These are phyloP conservation scores for Pseudomyrmex concolor DNA, from an alignment of 1,140 invertebrate genomes.

Conservation along the genomic window DNA sequence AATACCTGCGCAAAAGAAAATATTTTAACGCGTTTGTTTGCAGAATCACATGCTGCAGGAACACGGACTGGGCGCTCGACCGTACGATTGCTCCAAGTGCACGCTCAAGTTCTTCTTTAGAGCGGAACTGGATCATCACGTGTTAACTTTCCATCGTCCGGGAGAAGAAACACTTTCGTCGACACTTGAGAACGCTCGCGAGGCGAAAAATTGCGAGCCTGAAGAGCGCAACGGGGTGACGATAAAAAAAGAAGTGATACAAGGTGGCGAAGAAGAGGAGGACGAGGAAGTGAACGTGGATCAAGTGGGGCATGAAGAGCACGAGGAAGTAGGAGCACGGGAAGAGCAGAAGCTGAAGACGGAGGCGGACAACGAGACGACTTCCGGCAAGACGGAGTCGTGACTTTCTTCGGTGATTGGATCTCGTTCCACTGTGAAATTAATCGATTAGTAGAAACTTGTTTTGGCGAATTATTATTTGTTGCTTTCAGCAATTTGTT, in stretches of 20 bases:
- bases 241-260: constrained; percentile 73
- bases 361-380: constrained; percentile 40
- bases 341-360: constrained; percentile 54
- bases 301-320: constrained; percentile 55
- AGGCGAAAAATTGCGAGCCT: constrained; percentile 26
- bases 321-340: not conserved
- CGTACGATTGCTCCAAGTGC: constrained; percentile 94
- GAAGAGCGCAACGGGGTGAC: constrained; percentile 58
- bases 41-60: constrained; percentile 92
- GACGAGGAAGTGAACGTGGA: constrained; percentile 70
- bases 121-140: constrained; percentile 95
- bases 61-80: constrained; percentile 91
- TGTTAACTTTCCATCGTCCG: constrained; percentile 75
- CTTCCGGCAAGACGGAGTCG: constrained; percentile 47
- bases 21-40: constrained; percentile 15
- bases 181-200: not conserved
- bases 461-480: constrained; percentile 38
- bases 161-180: constrained; percentile 4
- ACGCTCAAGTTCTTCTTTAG: constrained; percentile 95
- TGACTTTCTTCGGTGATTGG: constrained; percentile 42
- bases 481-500: not conserved
- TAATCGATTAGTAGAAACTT: constrained; percentile 21
- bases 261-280: constrained; percentile 34
- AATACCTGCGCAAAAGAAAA: too few species aligned
- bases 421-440: constrained; percentile 3